Percentiles rank a stretch among this genome's conserved stretches.
Evolutionary conservation across 2,113 vertebrate species (phyloP).

Genomic region (Scopus umbretta): DNA sequence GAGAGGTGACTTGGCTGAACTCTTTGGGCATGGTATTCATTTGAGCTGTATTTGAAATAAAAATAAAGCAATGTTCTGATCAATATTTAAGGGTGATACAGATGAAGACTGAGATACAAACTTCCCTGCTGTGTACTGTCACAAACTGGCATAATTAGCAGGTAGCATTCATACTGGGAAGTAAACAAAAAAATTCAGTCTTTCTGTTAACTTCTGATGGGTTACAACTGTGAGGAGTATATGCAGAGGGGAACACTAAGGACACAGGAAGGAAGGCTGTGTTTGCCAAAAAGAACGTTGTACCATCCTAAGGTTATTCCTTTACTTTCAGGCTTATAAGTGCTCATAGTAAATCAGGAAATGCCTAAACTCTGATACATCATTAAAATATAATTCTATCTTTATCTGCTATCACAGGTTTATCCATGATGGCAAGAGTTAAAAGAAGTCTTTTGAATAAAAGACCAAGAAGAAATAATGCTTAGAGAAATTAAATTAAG

Average conservation of each 20-base stretch:
- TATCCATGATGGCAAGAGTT: background rate
- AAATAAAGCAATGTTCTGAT: background rate
- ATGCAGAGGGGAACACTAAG: background rate
- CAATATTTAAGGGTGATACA: background rate
- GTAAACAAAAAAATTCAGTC: background rate
- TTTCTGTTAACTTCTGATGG: background rate
- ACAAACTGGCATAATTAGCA: background rate
- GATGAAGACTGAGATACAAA: background rate
- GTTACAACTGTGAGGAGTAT: background rate
- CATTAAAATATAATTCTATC: background rate
- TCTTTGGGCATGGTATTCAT: background rate
- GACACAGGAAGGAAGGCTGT: background rate
- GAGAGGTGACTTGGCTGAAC: background rate
- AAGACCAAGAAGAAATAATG: background rate
- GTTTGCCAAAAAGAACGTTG: background rate
- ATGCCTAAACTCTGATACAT: background rate
- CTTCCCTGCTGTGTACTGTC: background rate
- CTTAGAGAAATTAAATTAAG: background rate
- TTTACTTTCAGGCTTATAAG: background rate
- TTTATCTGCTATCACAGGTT: background rate
- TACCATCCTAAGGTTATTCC: background rate
- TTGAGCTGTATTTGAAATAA: background rate
- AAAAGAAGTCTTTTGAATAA: background rate
- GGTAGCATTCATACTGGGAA: background rate
- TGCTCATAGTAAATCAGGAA: background rate